phyloP scores from a whole-genome alignment of 2,888 invertebrate species.

The Lypha dubia region DNA sequence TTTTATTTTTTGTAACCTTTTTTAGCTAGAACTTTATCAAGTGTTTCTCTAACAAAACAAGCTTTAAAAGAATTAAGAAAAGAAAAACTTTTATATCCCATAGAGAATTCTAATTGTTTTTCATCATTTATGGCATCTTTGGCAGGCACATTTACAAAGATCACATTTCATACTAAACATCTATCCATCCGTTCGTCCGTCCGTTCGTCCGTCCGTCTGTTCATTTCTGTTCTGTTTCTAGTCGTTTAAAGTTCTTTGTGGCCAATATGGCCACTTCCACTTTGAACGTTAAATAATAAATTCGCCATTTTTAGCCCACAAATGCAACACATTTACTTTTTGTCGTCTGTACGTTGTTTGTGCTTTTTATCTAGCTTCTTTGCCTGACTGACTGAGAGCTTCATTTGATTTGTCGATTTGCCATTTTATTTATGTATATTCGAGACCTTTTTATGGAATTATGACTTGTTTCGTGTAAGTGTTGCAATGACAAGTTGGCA shows the following conservation, averaged over 20 bases:
- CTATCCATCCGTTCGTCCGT: no score
- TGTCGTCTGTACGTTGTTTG: conserved; percentile 12
- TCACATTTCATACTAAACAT: conserved; percentile 67
- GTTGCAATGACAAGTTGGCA: conserved; percentile 72
- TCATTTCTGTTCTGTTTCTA: background rate
- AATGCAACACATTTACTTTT: conserved; percentile 44
- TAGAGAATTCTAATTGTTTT: conserved; percentile 73
- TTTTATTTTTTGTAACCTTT: background rate
- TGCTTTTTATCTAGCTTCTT: conserved; percentile 20
- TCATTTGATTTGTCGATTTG: conserved; percentile 41
- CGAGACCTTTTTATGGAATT: conserved; percentile 68
- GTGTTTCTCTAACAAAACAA: background rate
- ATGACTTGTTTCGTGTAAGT: conserved; percentile 70
- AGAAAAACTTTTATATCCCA: conserved; percentile 47
- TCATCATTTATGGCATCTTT: conserved; percentile 70
- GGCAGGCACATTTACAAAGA: conserved; percentile 62
- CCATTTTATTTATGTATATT: conserved; percentile 53
- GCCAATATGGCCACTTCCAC: conserved; percentile 70
- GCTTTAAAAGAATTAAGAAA: conserved; percentile 17
- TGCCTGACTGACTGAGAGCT: conserved; percentile 17
- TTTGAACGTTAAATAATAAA: conserved; percentile 50
- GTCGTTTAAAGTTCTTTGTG: conserved; percentile 36
- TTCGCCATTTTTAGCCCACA: conserved; percentile 66
- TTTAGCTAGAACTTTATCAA: conserved; percentile 16
- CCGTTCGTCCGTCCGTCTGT: background rate